phyloP scores from a whole-genome alignment of 2,888 invertebrate species.

The Pilophorus perplexus region DNA sequence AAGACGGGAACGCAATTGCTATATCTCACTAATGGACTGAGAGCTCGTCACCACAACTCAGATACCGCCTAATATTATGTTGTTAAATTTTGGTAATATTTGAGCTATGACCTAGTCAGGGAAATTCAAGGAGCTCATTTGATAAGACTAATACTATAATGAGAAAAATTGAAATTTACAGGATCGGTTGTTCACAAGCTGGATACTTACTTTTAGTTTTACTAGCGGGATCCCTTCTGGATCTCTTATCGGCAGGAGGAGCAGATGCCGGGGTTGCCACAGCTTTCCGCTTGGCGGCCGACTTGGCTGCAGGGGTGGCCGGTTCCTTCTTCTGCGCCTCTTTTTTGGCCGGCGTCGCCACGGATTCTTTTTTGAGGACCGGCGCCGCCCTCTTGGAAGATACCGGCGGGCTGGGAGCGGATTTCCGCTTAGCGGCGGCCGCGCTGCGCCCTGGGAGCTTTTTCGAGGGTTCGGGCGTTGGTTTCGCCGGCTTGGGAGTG shows the following conservation, averaged over 20 bases:
- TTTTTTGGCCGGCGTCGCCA: conserved; percentile 40
- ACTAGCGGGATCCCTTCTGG: conserved; percentile 42
- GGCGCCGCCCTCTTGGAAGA: conserved; percentile 15
- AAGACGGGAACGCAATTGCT: too few species aligned
- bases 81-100: too few species aligned
- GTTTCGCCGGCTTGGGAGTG: conserved; percentile 7
- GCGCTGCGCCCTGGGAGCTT: conserved; percentile 42
- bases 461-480: conserved; percentile 10
- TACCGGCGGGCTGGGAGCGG: conserved; percentile 32
- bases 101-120: too few species aligned
- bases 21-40: too few species aligned
- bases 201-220: conserved; percentile 49
- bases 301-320: conserved; percentile 13
- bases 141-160: too few species aligned
- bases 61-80: too few species aligned
- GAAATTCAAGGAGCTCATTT: too few species aligned
- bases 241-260: conserved; percentile 43
- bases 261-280: conserved; percentile 44
- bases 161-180: too few species aligned
- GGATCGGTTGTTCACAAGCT: too few species aligned
- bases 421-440: conserved; percentile 10
- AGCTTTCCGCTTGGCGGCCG: conserved; percentile 50
- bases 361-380: conserved; percentile 50
- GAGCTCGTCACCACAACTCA: too few species aligned
- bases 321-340: conserved; percentile 42